Percentiles rank a stretch among this genome's conserved stretches.
Evolutionary conservation across 2,888 invertebrate species (phyloP).

Genomic region (Cephus spinipes): DNA sequence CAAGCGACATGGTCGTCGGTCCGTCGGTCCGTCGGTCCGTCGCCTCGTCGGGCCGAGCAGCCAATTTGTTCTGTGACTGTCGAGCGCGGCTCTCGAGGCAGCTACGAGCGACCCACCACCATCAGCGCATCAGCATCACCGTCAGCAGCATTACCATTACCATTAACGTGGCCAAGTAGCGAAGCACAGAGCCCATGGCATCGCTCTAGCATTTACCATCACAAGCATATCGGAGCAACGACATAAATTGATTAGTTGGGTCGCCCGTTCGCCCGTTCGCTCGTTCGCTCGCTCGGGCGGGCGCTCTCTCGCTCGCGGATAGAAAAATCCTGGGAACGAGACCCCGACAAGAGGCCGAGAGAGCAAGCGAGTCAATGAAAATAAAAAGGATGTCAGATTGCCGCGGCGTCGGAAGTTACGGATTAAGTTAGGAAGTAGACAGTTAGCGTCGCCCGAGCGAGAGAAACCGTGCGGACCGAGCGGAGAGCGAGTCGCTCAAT

Average conservation of each 20-base stretch:
- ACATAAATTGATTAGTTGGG: constrained; percentile 65
- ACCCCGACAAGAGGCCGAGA: constrained; percentile 54
- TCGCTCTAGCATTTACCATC: too few species aligned
- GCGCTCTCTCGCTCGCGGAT: constrained; percentile 47
- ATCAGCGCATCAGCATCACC: too few species aligned
- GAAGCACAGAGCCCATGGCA: too few species aligned
- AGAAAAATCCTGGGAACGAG: constrained; percentile 67
- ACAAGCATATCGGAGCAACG: constrained; percentile 36
- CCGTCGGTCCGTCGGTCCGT: too few species aligned
- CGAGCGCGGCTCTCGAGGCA: constrained; percentile 29
- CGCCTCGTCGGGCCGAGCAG: constrained; percentile 9
- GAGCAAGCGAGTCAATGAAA: constrained; percentile 61
- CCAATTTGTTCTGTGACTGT: constrained; percentile 29
- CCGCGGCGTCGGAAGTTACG: constrained; percentile 67
- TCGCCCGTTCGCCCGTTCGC: constrained; percentile 49
- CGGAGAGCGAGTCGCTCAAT: constrained; percentile 20
- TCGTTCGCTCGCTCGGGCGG: constrained; percentile 33
- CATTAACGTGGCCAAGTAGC: too few species aligned
- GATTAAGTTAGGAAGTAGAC: constrained; percentile 68
- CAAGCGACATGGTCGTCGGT: constrained; percentile 47
- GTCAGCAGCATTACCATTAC: too few species aligned
- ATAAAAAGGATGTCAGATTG: constrained; percentile 68
- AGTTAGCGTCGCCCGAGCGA: constrained; percentile 58
- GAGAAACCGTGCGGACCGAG: constrained; percentile 32
- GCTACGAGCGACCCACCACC: too few species aligned